Evolutionary conservation across 2,888 invertebrate species (phyloP), one percentile per base, ranked within the genome.

Genomic region (Nomada hirtipes): DNA sequence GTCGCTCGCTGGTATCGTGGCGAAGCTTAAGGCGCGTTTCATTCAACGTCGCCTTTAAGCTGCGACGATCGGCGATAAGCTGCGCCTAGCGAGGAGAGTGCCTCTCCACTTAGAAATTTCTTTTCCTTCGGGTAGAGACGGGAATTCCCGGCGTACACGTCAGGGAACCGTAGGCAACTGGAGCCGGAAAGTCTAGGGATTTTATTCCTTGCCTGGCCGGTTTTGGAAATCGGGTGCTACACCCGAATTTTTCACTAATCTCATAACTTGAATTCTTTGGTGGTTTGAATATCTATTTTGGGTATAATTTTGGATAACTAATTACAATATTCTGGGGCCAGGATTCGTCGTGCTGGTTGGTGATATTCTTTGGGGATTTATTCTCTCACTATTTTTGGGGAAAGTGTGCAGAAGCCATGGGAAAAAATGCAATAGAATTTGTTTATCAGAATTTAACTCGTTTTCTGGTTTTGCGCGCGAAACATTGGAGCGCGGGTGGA

Each of bases 21-120:
- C 67, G 79, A 65, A 79, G 73, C 81, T 81, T 79, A 81, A 59
- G 64, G 52, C 79, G 69, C 72, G 61, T 67, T 57, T 55, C 68
- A 67, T 73, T 81, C 79, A 71, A 70, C 76, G 76, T 79, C 81
- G 79, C 79, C 47, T 64, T 53, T 81, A 78, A 81, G 79, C 80
- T 55, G 69, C 57, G 64, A 70, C 78, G 80, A 80, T 78, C 80
- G 36, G 52, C n/a, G 80, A 81, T 81, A 81, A 81, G 80, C 79
- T 13, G 71, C 20, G 26, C 71, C 79, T 75, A n/a, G 36, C 63
- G 57, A 53, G 55, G 67, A 64, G 61, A 61, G 50, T 26, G 74
- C 67, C 29, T 26, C 64, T 13, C 9, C 60, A 50, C 73, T 61
- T 53, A 36, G 74, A 74, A 78, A 78, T 78, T 74, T 61, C 78